Conservation (phyloP, 2,888 invertebrate genomes). For the Griposia aprilina region DNA sequence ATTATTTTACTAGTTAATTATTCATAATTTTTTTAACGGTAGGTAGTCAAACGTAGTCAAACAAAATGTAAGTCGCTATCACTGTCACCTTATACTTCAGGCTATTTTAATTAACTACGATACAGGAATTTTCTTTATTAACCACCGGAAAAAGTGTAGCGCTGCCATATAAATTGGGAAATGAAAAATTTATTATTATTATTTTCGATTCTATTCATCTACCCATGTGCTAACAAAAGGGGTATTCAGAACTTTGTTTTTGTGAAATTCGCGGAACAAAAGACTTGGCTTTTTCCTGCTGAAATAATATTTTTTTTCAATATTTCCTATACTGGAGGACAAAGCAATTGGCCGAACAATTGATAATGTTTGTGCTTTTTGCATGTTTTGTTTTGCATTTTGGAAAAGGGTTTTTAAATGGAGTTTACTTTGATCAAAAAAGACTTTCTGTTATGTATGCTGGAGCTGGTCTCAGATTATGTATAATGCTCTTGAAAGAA, state of each 20-base stretch:
- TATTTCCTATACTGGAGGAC: conserved; percentile 24
- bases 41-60: not conserved
- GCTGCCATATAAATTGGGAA: conserved; percentile 75
- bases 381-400: conserved; percentile 11
- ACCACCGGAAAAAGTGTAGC: conserved; percentile 79
- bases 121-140: conserved; percentile 82
- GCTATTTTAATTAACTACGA: conserved; percentile 86
- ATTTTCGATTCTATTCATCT: conserved; percentile 60
- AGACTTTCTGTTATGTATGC: not conserved
- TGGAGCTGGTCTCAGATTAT: not conserved
- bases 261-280: conserved; percentile 41
- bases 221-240: conserved; percentile 44
- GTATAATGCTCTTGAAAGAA: not conserved
- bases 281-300: conserved; percentile 14
- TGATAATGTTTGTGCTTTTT: conserved; percentile 27
- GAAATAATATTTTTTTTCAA: conserved; percentile 23
- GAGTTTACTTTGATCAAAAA: not conserved
- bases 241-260: conserved; percentile 44
- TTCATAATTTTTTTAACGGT: no score
- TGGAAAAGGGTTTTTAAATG: not conserved
- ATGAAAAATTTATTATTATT: conserved; percentile 67
- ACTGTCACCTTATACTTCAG: conserved; percentile 63
- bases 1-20: no score
- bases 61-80: conserved; percentile 48
- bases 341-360: conserved; percentile 36